Evolutionary conservation across 2,797 vertebrate genomes (phyloP), one percentile per base, ranked within the genome.

Genomic region (Buphagus erythrorhynchus): DNA sequence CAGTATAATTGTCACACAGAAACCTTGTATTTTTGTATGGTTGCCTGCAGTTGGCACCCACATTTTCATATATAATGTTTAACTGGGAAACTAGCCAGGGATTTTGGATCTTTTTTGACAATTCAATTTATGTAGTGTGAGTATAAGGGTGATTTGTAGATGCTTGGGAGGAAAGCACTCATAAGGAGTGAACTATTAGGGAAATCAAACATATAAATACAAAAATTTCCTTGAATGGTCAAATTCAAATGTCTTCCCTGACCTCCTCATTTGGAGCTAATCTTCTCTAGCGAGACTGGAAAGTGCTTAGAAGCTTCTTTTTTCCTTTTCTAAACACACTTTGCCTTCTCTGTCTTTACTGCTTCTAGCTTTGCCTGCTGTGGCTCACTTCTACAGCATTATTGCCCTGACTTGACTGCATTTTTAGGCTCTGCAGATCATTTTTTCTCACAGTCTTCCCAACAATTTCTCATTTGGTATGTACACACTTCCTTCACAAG

Each of bases 71-170:
- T 26, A 51, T 13, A 61, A 52, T 58, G 2, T 51, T 78, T 54
- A 79, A 65, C 11, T 35, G 21, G 33, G 46, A 79, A 91, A 68
- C 24, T 61, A 62, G 42, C 10, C 11, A 28, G 51, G 14, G 6
- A 33, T 79, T 68, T 66, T 68, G 18, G 26, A 33, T 36, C 5
- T 62, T 10, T 82, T 86, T 75, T 58, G 38, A 31, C 16, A 38
- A 13, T n/a, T 88, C 15, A 54, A 11, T 83, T 79, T 58, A 29
- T 16, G 11, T 40, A 43, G 29, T 11, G 5, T 45, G n/a, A 90
- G 3, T 45, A 74, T 13, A 67, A 49, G 5, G 11, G 31, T 40
- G 35, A 61, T 55, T 65, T 0, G 0, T 46, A 45, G 0, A 1
- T 73, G 9, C 35, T 66, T 71, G 57, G 35, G 33, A 67, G 33